Evolutionary conservation across 2,113 vertebrate species (phyloP), one percentile per base, ranked within the genome.

Genomic region (Benitochromis conjunctus): DNA sequence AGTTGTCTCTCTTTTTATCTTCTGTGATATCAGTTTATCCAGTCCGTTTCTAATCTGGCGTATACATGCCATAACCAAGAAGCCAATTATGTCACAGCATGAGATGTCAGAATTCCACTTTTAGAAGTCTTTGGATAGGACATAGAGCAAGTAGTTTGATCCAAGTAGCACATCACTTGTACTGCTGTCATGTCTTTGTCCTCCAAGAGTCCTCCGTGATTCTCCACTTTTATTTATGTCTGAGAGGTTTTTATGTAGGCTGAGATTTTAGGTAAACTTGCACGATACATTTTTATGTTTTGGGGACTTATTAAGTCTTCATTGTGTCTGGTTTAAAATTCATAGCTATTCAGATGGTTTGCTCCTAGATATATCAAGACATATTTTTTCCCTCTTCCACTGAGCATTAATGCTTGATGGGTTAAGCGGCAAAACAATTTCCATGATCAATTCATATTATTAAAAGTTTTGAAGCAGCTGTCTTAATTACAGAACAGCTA

Each of bases 401-500:
- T 21, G 16, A 86, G 34, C 57, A 1, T 83, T 6, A 26, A 8
- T 78, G 8, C 54, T 7, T 84, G 26, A 87, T 9, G 7, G 5
- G 71, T 82, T 69, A 6, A 9, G 48, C 55, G 29, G 54, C 36
- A 53, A 79, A 86, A 69, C 36, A 31, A 85, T 79, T 85, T 83
- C 80, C 41, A 11, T 4, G 26, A 81, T 66, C 46, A 41, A 81
- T 43, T 71, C 19, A 56, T 36, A 74, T 81, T 53, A 66, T 80
- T 43, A 55, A 77, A 87, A 69, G 80, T 79, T 86, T 66, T 38
- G 24, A 19, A 3, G 57, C 84, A 43, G 57, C 16, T 18, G 11
- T 76, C 82, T 60, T 80, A 82, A 88, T 86, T 56, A 21, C 60
- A 84, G 58, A 78, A 34, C 38, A 77, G 66, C 80, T 57, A 41